These are phyloP conservation scores for Morpho helenor DNA, from an alignment of 2,888 invertebrate genomes.

Conservation along the genomic window DNA sequence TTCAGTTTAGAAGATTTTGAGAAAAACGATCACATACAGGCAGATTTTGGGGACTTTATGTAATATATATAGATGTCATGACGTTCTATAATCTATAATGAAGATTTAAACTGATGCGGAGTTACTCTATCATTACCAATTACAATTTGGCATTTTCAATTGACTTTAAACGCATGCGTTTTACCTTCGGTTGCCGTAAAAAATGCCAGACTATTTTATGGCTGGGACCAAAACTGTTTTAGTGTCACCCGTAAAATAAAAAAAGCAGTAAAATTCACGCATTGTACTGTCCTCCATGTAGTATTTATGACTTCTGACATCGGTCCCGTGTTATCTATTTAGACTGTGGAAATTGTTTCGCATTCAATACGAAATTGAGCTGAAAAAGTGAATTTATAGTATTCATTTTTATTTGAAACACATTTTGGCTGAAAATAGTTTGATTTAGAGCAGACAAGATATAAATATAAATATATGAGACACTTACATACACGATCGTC, in stretches of 20 bases:
- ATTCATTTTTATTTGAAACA: neutral
- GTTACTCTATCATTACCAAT: no score
- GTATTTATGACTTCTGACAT: conserved; percentile 45
- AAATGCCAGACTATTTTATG: conserved; percentile 64
- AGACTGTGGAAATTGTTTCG: conserved; percentile 15
- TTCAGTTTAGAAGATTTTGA: no score
- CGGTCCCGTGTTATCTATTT: conserved; percentile 33
- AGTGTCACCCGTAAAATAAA: conserved; percentile 68
- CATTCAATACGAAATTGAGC: conserved; percentile 8
- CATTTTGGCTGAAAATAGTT: neutral
- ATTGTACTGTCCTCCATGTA: conserved; percentile 53
- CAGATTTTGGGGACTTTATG: no score
- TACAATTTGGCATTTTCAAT: conserved; percentile 33
- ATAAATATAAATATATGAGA: no score
- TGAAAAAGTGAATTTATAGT: neutral
- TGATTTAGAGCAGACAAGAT: no score
- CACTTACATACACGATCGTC: no score
- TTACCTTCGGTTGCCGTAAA: conserved; percentile 63
- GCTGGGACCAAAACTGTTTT: conserved; percentile 63
- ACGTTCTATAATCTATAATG: no score
- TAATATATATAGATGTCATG: no score
- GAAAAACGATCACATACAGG: no score
- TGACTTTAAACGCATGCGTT: conserved; percentile 54
- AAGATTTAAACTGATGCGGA: no score
- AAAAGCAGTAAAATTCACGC: conserved; percentile 66